Percentiles rank a stretch among this genome's conserved stretches.
These are phyloP conservation scores for Anastrepha ludens DNA, from an alignment of 1,140 invertebrate genomes.

Conservation along the genomic window DNA sequence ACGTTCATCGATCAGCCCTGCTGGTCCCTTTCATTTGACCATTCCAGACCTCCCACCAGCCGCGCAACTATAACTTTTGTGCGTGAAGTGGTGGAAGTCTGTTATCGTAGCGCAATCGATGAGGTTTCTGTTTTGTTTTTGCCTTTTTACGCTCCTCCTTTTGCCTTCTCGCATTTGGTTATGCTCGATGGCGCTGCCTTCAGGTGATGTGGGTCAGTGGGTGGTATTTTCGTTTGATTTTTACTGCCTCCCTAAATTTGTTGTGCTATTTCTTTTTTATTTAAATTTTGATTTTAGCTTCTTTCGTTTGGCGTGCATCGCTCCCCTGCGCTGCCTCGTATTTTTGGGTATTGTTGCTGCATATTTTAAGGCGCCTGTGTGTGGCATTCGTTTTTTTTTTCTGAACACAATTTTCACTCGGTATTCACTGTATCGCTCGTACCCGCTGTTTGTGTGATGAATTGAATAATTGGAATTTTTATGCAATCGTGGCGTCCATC, in stretches of 20 bases:
- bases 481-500: slow-evolving; percentile 44
- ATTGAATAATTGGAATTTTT: slow-evolving; percentile 58
- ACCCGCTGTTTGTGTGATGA: slow-evolving; percentile 54
- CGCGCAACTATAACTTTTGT: background rate
- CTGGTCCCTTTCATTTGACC: background rate
- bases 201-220: slow-evolving; percentile 13
- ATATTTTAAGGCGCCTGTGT: slow-evolving; percentile 9
- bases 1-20: background rate
- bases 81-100: background rate
- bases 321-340: background rate
- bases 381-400: background rate
- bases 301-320: background rate
- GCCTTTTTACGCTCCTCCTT: background rate
- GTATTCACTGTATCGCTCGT: background rate
- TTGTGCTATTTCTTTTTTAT: background rate
- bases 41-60: background rate
- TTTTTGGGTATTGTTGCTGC: background rate
- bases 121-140: background rate
- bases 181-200: background rate
- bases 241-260: background rate
- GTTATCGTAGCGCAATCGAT: background rate
- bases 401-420: background rate
- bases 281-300: background rate
- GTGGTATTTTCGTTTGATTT: background rate
- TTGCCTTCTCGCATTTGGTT: background rate